These are phyloP conservation scores for Dicaeum eximium DNA, from an alignment of 2,113 vertebrate species.

Conservation along the genomic window DNA sequence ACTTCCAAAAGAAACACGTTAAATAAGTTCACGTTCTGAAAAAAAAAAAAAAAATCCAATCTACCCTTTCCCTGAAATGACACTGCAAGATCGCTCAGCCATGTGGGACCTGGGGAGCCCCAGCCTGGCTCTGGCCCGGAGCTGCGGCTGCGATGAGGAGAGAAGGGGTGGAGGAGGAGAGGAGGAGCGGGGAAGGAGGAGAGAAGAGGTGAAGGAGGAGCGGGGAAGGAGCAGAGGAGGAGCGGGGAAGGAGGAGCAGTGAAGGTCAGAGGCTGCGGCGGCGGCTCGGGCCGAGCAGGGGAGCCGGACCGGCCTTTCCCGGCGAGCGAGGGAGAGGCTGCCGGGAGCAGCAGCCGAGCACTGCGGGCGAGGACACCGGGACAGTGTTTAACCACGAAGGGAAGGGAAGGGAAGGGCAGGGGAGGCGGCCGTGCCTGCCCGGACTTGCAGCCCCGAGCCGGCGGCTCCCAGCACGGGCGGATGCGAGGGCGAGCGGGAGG, in stretches of 20 bases:
- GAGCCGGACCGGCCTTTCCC: neutral
- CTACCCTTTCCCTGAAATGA: neutral
- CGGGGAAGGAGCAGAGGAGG: too few relatives aligned
- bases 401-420: neutral
- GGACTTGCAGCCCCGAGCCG: neutral
- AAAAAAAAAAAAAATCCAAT: neutral
- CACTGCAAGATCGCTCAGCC: neutral
- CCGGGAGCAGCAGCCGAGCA: slow-evolving; percentile 25
- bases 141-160: slow-evolving; percentile 5
- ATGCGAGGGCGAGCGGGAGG: too few relatives aligned
- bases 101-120: neutral
- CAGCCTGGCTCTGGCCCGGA: neutral
- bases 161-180: too few relatives aligned
- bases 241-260: neutral
- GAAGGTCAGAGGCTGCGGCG: slow-evolving; percentile 24
- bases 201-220: too few relatives aligned
- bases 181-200: too few relatives aligned
- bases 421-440: neutral
- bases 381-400: slow-evolving; percentile 23
- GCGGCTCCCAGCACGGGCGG: neutral
- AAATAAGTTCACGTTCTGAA: neutral
- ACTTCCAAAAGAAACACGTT: neutral
- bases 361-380: neutral
- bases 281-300: neutral
- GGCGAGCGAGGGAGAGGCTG: neutral